Conservation (phyloP, 1,140 invertebrate genomes). For the Atta cephalotes region DNA sequence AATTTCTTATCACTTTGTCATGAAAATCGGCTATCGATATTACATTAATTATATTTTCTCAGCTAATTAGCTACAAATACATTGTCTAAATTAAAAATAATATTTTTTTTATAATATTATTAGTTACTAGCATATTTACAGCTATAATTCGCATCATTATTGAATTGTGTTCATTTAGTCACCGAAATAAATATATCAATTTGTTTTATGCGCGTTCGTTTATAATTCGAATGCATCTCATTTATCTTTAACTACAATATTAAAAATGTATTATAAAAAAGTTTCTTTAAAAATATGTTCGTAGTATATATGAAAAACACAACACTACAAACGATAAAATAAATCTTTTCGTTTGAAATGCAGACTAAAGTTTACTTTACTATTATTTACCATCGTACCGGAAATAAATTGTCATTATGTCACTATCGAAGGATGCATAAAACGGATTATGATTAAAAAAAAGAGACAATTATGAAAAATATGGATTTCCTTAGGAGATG, state of each 20-base stretch:
- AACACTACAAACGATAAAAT: conserved; percentile 20
- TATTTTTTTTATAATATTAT: conserved; percentile 19
- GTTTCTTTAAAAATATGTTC: conserved; percentile 21
- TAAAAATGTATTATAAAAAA: background rate
- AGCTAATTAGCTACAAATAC: background rate
- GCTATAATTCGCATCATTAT: conserved; percentile 7
- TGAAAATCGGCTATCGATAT: conserved; percentile 28
- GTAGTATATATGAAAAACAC: background rate
- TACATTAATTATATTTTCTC: conserved; percentile 10
- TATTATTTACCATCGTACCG: background rate
- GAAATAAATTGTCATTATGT: background rate
- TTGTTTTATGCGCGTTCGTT: background rate
- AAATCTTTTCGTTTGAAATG: conserved; percentile 30
- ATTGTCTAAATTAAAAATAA: background rate
- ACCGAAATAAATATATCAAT: conserved; percentile 43
- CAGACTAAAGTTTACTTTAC: conserved; percentile 12
- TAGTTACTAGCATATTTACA: background rate
- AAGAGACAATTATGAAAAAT: conserved; percentile 11
- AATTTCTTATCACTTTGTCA: background rate
- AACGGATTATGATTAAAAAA: background rate
- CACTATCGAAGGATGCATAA: background rate
- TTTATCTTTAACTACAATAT: background rate
- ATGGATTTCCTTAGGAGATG: background rate
- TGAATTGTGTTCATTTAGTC: conserved; percentile 23
- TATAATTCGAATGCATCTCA: background rate